Evolutionary conservation across 2,113 vertebrate genomes (phyloP).

Genomic region (Hippocampus guttulatus): DNA sequence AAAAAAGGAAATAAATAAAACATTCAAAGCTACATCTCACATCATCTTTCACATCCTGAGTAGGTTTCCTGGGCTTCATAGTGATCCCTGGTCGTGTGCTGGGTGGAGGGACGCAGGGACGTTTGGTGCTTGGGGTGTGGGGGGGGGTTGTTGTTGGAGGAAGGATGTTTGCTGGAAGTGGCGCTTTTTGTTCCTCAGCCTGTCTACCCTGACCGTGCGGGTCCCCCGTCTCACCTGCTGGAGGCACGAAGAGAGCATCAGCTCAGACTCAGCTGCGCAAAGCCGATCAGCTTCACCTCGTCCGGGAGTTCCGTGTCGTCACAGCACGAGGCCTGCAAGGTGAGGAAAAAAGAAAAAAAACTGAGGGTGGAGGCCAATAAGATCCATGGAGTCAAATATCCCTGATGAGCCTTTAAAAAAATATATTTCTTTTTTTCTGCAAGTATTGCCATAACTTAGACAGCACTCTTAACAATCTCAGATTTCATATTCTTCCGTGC

Average conservation of each 20-base stretch:
- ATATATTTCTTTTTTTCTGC: too few relatives aligned
- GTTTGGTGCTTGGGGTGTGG: conserved; percentile 23
- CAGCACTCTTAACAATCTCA: too few relatives aligned
- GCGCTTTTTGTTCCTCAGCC: conserved; percentile 61
- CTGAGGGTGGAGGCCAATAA: not conserved
- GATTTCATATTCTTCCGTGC: too few relatives aligned
- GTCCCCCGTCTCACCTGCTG: conserved; percentile 71
- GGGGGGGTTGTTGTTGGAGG: conserved; percentile 51
- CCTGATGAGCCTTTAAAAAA: too few relatives aligned
- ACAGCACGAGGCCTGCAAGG: conserved; percentile 84
- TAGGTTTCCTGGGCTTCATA: conserved; percentile 70
- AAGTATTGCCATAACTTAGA: too few relatives aligned
- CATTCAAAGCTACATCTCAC: conserved; percentile 75
- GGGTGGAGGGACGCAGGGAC: conserved; percentile 59
- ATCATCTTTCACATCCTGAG: conserved; percentile 87
- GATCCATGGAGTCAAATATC: not conserved
- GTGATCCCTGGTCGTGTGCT: conserved; percentile 54
- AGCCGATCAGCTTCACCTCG: conserved; percentile 97
- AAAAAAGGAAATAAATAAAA: conserved; percentile 50
- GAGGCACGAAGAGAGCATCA: conserved; percentile 75
- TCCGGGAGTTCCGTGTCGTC: conserved; percentile 91
- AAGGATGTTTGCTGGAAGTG: conserved; percentile 33
- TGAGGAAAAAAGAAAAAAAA: conserved; percentile 8
- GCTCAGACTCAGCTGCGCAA: conserved; percentile 95
- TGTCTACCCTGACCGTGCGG: conserved; percentile 73